Percentiles rank a stretch among this genome's conserved stretches.
Conservation (phyloP, 2,888 invertebrate species). For the Diarsia mendica region DNA sequence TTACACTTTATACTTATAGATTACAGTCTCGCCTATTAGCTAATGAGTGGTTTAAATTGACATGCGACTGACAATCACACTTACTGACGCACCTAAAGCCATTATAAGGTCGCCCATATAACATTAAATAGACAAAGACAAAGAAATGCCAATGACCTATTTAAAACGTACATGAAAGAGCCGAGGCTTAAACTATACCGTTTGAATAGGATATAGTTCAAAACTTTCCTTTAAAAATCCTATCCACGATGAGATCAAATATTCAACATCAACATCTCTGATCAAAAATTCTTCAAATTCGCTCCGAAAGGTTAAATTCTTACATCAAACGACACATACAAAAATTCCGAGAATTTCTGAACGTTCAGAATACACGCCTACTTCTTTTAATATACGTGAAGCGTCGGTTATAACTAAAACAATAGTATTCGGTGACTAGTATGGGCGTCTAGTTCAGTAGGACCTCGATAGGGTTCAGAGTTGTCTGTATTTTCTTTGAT, state of each 20-base stretch:
- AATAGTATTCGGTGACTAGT: conserved; percentile 60
- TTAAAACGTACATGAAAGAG: not conserved
- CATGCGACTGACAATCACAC: not conserved
- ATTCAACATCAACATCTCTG: conserved; percentile 19
- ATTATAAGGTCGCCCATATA: not conserved
- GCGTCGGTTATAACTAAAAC: conserved; percentile 39
- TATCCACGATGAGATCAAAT: conserved; percentile 18
- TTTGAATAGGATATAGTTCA: not conserved
- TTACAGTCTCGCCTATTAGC: not conserved
- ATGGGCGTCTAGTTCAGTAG: conserved; percentile 64
- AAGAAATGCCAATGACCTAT: not conserved
- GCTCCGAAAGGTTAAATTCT: conserved; percentile 36
- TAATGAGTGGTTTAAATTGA: not conserved
- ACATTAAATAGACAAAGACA: not conserved
- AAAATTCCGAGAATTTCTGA: conserved; percentile 50
- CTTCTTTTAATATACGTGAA: conserved; percentile 30
- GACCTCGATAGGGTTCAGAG: conserved; percentile 46
- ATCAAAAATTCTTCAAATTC: conserved; percentile 41
- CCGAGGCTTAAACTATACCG: not conserved
- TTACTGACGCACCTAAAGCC: not conserved
- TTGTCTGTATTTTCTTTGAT: conserved; percentile 41
- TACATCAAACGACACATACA: conserved; percentile 51
- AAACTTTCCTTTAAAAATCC: conserved; percentile 7
- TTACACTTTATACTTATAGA: not conserved
- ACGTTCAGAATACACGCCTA: conserved; percentile 41